Conservation (phyloP, 2,888 invertebrate genomes). For the Xestia c-nigrum region DNA sequence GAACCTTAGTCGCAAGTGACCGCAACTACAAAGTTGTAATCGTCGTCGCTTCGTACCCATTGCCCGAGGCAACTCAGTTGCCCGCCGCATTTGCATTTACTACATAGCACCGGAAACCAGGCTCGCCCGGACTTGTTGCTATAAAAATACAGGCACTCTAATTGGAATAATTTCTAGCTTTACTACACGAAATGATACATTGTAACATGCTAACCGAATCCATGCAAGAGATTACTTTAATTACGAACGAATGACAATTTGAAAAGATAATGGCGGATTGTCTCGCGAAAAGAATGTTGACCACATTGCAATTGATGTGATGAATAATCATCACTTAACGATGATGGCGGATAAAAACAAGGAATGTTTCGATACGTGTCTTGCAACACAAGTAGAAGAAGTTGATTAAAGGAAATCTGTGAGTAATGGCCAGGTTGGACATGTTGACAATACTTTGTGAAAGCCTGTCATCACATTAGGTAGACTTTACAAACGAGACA, state of each 20-base stretch:
- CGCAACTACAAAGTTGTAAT: constrained; percentile 57
- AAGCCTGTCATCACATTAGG: constrained; percentile 42
- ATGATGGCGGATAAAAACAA: constrained; percentile 34
- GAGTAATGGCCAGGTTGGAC: constrained; percentile 24
- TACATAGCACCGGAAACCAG: constrained; percentile 60
- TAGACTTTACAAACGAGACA: constrained; percentile 21
- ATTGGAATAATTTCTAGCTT: constrained; percentile 58
- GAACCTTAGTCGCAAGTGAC: constrained; percentile 41
- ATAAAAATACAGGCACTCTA: constrained; percentile 57
- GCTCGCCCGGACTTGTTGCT: constrained; percentile 51
- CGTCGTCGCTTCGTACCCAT: constrained; percentile 39
- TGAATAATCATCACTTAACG: constrained; percentile 21
- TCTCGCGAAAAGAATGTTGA: constrained; percentile 19
- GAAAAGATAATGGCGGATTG: constrained; percentile 30
- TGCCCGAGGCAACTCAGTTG: constrained; percentile 54
- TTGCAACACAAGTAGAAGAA: constrained; percentile 13
- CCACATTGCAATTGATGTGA: constrained; percentile 29
- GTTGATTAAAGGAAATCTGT: constrained; percentile 30
- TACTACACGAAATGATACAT: constrained; percentile 44
- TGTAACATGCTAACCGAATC: constrained; percentile 41
- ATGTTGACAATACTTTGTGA: constrained; percentile 20
- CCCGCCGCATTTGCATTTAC: constrained; percentile 61
- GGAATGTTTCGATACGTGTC: constrained; percentile 33
- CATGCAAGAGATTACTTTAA: constrained; percentile 25
- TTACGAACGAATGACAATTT: constrained; percentile 25